Evolutionary conservation across 2,888 invertebrate species (phyloP).

Genomic region (Hypomecis atomaria): DNA sequence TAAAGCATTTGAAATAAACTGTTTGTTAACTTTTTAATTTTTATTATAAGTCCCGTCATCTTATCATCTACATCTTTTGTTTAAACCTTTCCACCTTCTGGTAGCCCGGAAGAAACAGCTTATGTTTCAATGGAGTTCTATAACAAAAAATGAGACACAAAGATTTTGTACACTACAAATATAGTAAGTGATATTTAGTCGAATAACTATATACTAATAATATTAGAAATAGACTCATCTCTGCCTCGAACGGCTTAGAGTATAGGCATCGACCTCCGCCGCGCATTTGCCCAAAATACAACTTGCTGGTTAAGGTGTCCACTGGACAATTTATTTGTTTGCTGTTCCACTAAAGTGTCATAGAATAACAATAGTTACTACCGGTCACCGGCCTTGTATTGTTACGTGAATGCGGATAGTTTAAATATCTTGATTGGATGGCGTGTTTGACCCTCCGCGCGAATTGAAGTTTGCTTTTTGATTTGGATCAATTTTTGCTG

Average conservation of each 20-base stretch:
- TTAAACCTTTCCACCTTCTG: too few relatives aligned
- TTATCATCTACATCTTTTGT: too few relatives aligned
- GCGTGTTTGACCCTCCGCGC: conserved; percentile 5
- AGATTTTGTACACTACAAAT: too few relatives aligned
- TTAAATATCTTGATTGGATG: not conserved
- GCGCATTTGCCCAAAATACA: conserved; percentile 48
- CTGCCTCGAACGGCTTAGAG: not conserved
- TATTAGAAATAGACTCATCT: not conserved
- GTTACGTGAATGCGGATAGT: conserved; percentile 13
- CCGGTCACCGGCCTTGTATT: conserved; percentile 20
- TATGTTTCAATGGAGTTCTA: too few relatives aligned
- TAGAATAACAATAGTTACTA: conserved; percentile 6
- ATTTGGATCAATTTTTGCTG: conserved; percentile 8
- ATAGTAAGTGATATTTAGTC: not conserved
- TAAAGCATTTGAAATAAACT: too few relatives aligned
- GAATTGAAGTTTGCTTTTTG: conserved; percentile 1
- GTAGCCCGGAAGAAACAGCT: too few relatives aligned
- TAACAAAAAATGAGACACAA: too few relatives aligned
- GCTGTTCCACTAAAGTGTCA: conserved; percentile 40
- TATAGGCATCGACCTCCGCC: conserved; percentile 13
- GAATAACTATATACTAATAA: not conserved
- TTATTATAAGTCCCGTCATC: too few relatives aligned
- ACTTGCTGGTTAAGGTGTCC: conserved; percentile 61
- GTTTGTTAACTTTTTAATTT: too few relatives aligned
- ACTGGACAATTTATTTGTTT: conserved; percentile 51